Percentiles rank a stretch among this genome's conserved stretches.
phyloP scores from a whole-genome alignment of 2,113 vertebrate genomes.

The Chaetorhynchus papuensis region DNA sequence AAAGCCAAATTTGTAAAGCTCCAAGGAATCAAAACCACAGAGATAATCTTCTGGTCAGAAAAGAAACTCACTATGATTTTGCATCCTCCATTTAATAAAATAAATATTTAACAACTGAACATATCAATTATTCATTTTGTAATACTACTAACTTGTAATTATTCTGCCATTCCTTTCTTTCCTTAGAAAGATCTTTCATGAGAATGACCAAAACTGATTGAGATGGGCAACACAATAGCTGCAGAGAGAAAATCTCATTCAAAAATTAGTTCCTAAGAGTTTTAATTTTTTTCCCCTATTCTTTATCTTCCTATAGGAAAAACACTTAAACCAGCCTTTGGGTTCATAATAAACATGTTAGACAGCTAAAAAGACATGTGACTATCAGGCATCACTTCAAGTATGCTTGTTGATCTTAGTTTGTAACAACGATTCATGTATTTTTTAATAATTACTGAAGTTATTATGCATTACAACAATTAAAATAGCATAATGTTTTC shows the following conservation, averaged over 20 bases:
- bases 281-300: background rate
- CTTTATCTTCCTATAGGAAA: background rate
- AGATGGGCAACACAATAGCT: background rate
- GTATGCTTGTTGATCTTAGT: background rate
- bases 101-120: conserved; percentile 51
- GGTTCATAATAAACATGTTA: background rate
- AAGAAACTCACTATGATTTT: background rate
- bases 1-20: background rate
- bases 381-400: background rate
- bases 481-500: background rate
- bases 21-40: background rate
- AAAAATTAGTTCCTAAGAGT: background rate
- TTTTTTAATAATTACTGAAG: background rate
- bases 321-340: background rate
- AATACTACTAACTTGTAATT: conserved; percentile 9
- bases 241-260: background rate
- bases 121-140: conserved; percentile 42
- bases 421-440: background rate
- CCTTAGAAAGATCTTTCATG: background rate
- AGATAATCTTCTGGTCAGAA: background rate
- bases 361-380: background rate
- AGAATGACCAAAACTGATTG: background rate
- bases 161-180: background rate
- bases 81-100: conserved; percentile 43
- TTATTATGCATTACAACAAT: background rate